phyloP scores from a whole-genome alignment of 2,888 invertebrate genomes.

The Schizotus pectinicornis region DNA sequence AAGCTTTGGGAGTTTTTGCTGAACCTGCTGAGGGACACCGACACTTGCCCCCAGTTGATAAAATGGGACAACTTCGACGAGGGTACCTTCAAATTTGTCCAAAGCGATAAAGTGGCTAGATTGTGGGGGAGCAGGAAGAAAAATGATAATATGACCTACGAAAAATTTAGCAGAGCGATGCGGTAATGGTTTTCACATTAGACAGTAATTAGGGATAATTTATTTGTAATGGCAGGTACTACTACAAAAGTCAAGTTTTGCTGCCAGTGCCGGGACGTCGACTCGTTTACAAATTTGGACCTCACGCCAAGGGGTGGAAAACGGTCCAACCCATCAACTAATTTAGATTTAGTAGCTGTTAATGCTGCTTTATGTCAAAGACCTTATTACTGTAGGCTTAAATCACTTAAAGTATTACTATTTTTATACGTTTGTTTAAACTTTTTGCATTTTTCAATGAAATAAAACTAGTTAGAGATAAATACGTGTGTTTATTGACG shows the following conservation, averaged over 20 bases:
- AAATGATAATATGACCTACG: slow-evolving; percentile 90
- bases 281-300: slow-evolving; percentile 82
- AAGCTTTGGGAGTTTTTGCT: slow-evolving; percentile 85
- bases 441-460: neutral
- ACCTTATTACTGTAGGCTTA: neutral
- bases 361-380: neutral
- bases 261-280: slow-evolving; percentile 77
- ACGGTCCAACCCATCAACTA: slow-evolving; percentile 57
- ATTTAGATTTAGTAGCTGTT: neutral
- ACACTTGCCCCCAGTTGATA: slow-evolving; percentile 81
- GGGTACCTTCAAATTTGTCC: slow-evolving; percentile 87
- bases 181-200: slow-evolving; percentile 64
- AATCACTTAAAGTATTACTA: neutral
- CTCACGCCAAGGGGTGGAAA: slow-evolving; percentile 78
- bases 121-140: slow-evolving; percentile 87
- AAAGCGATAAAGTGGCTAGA: slow-evolving; percentile 84
- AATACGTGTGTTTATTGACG: slow-evolving; percentile 12
- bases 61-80: slow-evolving; percentile 86
- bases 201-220: neutral
- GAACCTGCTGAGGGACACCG: slow-evolving; percentile 76
- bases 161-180: slow-evolving; percentile 91
- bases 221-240: slow-evolving; percentile 65
- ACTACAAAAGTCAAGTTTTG: slow-evolving; percentile 78
- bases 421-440: neutral
- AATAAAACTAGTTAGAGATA: neutral